Evolutionary conservation across 2,888 invertebrate genomes (phyloP), one percentile per base, ranked within the genome.

Genomic region (Stenchaetothrips biformis): DNA sequence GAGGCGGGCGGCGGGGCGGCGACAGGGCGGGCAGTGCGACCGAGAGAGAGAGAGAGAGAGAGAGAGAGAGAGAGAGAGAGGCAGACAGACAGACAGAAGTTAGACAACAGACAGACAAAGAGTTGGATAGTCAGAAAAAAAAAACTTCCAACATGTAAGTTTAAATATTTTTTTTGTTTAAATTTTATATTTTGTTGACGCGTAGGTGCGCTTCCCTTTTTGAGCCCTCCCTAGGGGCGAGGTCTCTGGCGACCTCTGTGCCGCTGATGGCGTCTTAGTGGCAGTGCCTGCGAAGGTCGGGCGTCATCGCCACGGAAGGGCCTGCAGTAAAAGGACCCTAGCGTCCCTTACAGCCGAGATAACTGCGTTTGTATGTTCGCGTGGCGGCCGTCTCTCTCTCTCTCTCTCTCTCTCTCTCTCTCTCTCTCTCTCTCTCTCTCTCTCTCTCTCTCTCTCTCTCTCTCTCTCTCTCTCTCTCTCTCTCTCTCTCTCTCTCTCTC

Each of bases 401-500:
- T 53, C n/a, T 11, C 25, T 37, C 18, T 59, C n/a, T 79, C 27
- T 47, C 27, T n/a, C 62, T 78, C 16, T 21, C 47, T 21, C 77
- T 49, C 27, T 11, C 47, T 49, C 49, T 62, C 21, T 79, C 62
- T 59, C 53, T 78, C 49, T 77, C 79, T 80, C 16, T 49, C 59
- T 78, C 59, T 78, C 77, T 48, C 47, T 37, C 78, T 62, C 47
- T 62, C 49, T 67, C 67, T 79, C 47, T n/a, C 67, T 25, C 67
- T 48, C 47, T 74, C 74, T 62, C 48, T 62, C 62, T 62, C 62
- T 62, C 48, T 67, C 48, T 37, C 48, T 67, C 74, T 79, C 37
- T 25, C 67, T 67, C 48, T 67, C 79, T 62, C 27, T 37, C 27
- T 27, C 78, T 80, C 59, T 18, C 8, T 2, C 53, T 49, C 49